Conservation (phyloP, 2,113 vertebrate species). For the Quiscalus mexicanus region DNA sequence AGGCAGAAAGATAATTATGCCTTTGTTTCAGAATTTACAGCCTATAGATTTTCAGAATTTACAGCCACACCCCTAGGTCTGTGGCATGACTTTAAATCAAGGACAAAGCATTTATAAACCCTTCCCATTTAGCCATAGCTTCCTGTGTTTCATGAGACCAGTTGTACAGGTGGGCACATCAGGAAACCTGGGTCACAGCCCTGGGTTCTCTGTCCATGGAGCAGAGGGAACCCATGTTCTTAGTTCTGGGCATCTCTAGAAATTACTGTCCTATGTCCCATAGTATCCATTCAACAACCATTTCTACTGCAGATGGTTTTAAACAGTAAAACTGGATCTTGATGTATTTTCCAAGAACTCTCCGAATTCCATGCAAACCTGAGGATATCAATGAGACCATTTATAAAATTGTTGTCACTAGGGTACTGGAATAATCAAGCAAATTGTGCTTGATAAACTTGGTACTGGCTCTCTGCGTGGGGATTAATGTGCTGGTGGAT, state of each 20-base stretch:
- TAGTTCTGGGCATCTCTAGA: neutral
- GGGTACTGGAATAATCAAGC: no score
- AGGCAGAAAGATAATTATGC: neutral
- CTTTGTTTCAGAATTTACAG: neutral
- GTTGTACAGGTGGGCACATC: neutral
- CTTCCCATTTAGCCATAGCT: neutral
- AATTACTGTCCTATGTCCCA: neutral
- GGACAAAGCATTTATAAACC: neutral
- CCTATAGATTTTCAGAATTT: no score
- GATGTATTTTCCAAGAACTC: neutral
- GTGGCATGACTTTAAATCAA: neutral
- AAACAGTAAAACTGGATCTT: neutral
- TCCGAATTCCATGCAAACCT: neutral
- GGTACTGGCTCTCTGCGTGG: neutral
- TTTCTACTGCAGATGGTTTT: neutral
- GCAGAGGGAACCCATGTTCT: neutral
- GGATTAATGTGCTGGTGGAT: neutral
- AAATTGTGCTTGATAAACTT: neutral
- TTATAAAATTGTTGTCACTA: neutral
- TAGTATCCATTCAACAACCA: neutral
- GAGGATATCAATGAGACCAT: neutral
- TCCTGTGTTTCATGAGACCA: neutral
- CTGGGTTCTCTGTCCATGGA: neutral
- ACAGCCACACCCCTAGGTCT: neutral
- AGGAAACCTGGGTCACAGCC: neutral